Percentiles rank a stretch among this genome's conserved stretches.
phyloP scores from a whole-genome alignment of 1,140 invertebrate genomes.

The Saxidomus purpurata region DNA sequence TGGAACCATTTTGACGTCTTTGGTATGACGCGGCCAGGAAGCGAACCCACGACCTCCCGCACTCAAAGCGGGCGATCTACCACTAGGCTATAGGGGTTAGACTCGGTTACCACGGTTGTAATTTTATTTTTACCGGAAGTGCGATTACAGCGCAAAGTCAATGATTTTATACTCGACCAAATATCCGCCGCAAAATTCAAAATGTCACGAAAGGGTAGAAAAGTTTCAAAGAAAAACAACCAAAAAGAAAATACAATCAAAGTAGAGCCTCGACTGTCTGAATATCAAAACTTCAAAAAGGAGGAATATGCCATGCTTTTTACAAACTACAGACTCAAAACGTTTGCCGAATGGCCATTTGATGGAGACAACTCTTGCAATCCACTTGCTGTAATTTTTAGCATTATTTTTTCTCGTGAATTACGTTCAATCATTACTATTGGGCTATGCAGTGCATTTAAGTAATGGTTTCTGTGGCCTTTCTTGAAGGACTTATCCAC shows the following conservation, averaged over 20 bases:
- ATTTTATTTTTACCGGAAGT: not conserved
- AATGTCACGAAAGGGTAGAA: constrained; percentile 9
- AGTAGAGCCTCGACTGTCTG: not conserved
- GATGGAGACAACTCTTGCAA: constrained; percentile 55
- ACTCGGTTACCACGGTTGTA: too few species aligned
- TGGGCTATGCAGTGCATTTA: too few species aligned
- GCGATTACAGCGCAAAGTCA: not conserved
- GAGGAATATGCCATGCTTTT: constrained; percentile 45
- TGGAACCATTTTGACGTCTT: too few species aligned
- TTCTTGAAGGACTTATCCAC: not conserved
- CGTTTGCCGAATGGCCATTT: constrained; percentile 50
- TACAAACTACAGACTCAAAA: constrained; percentile 30
- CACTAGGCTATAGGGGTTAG: too few species aligned
- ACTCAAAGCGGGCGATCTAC: too few species aligned
- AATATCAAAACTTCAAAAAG: constrained; percentile 5
- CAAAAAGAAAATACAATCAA: constrained; percentile 6
- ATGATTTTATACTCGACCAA: not conserved
- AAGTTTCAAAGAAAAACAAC: not conserved
- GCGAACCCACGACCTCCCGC: too few species aligned
- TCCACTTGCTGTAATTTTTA: constrained; percentile 28
- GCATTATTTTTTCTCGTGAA: too few species aligned
- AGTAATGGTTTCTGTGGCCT: not conserved
- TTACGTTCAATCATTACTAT: too few species aligned
- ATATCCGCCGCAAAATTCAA: constrained; percentile 1
- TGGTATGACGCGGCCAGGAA: too few species aligned